Evolutionary conservation across 2,113 vertebrate species (phyloP), one percentile per base, ranked within the genome.

Genomic region (Serilophus lunatus): DNA sequence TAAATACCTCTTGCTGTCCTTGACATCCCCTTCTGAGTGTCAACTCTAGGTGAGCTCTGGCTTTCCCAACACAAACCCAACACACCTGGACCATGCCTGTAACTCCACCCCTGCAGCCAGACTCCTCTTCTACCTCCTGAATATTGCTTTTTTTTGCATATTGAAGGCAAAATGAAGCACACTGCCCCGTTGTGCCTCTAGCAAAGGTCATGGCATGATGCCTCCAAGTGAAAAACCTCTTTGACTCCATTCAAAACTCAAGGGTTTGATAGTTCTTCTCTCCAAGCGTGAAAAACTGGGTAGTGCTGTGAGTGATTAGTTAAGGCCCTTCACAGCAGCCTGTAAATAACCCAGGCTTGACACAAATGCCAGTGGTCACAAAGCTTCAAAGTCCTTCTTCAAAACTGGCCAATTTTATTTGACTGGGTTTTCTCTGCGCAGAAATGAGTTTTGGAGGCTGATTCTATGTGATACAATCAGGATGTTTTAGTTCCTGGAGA

Each of bases 401-500:
- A 65, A 22, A 94, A 61, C 7, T 1, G 13, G 33, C 36, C 50
- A 8, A 82, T 94, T 68, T 89, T 51, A 74, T 85, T 31, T 92
- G 87, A 85, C 89, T 91, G 82, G 9, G 68, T 69, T 87, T 89
- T 89, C 89, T 82, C 59, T 0, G 42, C 1, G 38, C 66, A 31
- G 78, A 38, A 76, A 76, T 74, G 85, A 59, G 50, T 82, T 63
- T 13, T 88, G 84, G 90, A 96, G 59, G 63, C 40, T 95, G 93
- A 96, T 94, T 92, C 75, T 15, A 59, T 77, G 84, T 95, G 91
- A 95, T 94, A 88, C 92, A 95, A 95, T 95, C 90, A 91, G 91
- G 94, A 80, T 95, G 92, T 77, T 95, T 94, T 80, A 95, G 90
- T 80, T 97, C 93, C 95, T 60, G 71, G 63, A 95, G 95, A 95